Evolutionary conservation across 92 coral and sea anemone species (phyloP).

Genomic region (Pocillopora meandrina): DNA sequence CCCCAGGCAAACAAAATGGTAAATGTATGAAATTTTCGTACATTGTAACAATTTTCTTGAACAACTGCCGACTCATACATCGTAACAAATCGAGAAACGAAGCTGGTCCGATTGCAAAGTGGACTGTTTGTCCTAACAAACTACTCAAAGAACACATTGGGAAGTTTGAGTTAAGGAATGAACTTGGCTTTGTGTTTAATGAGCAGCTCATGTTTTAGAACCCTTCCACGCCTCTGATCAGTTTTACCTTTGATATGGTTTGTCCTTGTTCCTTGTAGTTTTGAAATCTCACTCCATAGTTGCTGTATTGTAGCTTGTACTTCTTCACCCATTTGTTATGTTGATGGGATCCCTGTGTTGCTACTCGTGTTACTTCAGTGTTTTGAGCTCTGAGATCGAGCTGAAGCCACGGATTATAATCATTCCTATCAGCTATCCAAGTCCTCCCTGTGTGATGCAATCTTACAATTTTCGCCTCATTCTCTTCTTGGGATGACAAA

Average conservation of each 20-base stretch:
- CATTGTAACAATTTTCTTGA: no score
- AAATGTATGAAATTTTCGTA: no score
- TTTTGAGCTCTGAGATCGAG: neutral
- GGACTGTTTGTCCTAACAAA: no score
- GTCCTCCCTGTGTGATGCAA: neutral
- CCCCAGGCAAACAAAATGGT: no score
- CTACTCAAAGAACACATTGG: no score
- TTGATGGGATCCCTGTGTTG: neutral
- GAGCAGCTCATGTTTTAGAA: no score
- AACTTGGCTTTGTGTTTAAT: no score
- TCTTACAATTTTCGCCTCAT: neutral
- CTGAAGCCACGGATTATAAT: neutral
- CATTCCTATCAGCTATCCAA: neutral
- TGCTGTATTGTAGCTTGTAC: neutral
- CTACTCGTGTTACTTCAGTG: neutral
- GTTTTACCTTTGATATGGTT: neutral
- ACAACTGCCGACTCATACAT: no score
- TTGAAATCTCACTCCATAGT: neutral
- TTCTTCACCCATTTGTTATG: neutral
- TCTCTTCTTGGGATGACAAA: neutral
- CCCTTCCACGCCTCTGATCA: neutral
- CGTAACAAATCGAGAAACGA: no score
- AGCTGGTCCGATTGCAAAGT: no score
- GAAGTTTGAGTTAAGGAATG: no score
- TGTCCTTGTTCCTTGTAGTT: neutral